Conservation (phyloP, 2,888 invertebrate genomes). For the Allolobophora icterica region DNA sequence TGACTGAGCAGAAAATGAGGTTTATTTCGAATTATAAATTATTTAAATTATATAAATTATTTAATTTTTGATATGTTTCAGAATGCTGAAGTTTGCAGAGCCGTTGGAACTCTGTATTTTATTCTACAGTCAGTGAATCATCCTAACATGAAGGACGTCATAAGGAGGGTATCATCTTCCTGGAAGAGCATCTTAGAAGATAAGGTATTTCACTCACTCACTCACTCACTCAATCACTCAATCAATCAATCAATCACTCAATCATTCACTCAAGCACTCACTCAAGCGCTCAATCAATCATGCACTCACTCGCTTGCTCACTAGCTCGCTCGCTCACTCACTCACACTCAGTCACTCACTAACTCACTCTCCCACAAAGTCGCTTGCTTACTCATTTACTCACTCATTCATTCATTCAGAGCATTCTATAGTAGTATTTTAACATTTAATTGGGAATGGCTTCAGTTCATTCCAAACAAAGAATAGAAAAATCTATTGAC, state of each 20-base stretch:
- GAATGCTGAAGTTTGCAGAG: background rate
- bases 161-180: background rate
- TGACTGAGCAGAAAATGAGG: background rate
- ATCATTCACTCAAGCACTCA: too few species aligned
- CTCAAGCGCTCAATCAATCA: too few species aligned
- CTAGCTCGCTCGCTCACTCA: too few species aligned
- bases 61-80: background rate
- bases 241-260: background rate
- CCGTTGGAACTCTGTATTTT: background rate
- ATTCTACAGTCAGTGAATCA: conserved; percentile 4
- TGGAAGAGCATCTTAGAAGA: background rate
- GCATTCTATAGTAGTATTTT: background rate
- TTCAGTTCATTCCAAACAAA: background rate
- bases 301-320: too few species aligned
- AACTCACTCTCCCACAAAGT: too few species aligned
- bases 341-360: too few species aligned
- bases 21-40: background rate
- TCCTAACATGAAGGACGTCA: conserved; percentile 2
- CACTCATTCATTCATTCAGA: background rate
- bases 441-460: background rate
- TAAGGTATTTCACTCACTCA: background rate
- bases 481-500: background rate
- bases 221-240: background rate
- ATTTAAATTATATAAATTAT: too few species aligned
- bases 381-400: background rate